Evolutionary conservation across 1,140 invertebrate species (phyloP), one percentile per base, ranked within the genome.

Genomic region (Glossosoma conforme): DNA sequence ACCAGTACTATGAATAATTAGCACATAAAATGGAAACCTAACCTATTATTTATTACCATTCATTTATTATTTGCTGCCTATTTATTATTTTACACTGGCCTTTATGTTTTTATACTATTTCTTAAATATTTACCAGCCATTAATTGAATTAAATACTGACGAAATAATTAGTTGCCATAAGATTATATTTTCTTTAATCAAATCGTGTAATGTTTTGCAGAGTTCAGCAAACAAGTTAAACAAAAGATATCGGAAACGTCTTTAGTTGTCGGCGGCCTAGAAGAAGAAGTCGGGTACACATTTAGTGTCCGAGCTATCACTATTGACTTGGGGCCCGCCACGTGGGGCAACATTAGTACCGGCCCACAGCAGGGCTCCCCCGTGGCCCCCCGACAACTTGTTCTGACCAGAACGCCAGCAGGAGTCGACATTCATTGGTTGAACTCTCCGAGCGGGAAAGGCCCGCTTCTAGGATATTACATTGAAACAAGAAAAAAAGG

Each of bases 281-380:
- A 93, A 65, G 93, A 98, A 75, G 86, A 93, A 68, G 86, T 91
- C 1, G 88, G 85, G 8, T 98, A 98, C 67, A 87, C 84, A 10
- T 97, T 98, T 67, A 86, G 80, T 11, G 91, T 98, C 21, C 78
- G 87, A 59, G 95, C 92, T 0, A 86, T 93, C 67, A 98, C 94
- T 8, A 79, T 86, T 38, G 89, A 90, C 61, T 83, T 85, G 66
- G 91, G 91, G 1, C 88, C 87, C 1, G 77, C 85, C 5, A 70
- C 84, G 10, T 79, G 77, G 28, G 86, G 80, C 43, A 93, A 93
- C 69, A 87, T 94, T 3, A 95, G 88, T 4, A 97, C 93, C 1
- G 94, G 93, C 17, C 93, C 93, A n/a, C 93, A 97, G 68, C 78
- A 85, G 62, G 93, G 91, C 24, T 93, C 92, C 0, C 94, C 95